phyloP scores from a whole-genome alignment of 2,113 vertebrate genomes.

The Pipa parva region DNA sequence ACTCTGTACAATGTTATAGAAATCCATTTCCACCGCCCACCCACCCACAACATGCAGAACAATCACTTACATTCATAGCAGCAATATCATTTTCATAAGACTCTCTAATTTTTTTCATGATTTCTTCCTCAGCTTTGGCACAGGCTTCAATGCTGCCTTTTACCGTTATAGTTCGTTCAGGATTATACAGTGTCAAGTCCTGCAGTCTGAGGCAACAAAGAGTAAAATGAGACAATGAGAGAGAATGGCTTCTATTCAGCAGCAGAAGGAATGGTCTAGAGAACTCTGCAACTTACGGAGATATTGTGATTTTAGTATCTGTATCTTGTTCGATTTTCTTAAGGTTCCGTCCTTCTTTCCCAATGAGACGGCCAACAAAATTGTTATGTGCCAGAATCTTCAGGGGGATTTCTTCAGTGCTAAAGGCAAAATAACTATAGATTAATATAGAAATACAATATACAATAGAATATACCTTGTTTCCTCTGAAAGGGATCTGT shows the following conservation, averaged over 20 bases:
- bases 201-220: slow-evolving; percentile 72
- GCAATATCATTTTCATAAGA: slow-evolving; percentile 94
- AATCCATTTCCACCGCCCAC: slow-evolving; percentile 21
- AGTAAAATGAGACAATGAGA: slow-evolving; percentile 6
- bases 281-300: slow-evolving; percentile 82
- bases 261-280: slow-evolving; percentile 12
- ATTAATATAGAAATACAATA: slow-evolving; percentile 3
- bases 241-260: not conserved
- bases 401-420: slow-evolving; percentile 93
- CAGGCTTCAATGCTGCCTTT: slow-evolving; percentile 86
- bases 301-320: slow-evolving; percentile 96
- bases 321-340: slow-evolving; percentile 98
- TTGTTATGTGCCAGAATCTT: slow-evolving; percentile 98
- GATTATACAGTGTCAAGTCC: slow-evolving; percentile 94
- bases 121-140: slow-evolving; percentile 85
- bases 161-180: slow-evolving; percentile 92
- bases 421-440: slow-evolving; percentile 50
- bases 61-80: slow-evolving; percentile 92
- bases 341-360: slow-evolving; percentile 95
- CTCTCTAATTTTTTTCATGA: slow-evolving; percentile 97
- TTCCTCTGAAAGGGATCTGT: too few relatives aligned
- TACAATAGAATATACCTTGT: too few relatives aligned
- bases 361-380: slow-evolving; percentile 94
- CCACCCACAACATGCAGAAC: slow-evolving; percentile 5
- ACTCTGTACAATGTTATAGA: slow-evolving; percentile 33